Base-by-base conservation (phyloP, 2,113 vertebrate species). In the Centropristis striata region DNA sequence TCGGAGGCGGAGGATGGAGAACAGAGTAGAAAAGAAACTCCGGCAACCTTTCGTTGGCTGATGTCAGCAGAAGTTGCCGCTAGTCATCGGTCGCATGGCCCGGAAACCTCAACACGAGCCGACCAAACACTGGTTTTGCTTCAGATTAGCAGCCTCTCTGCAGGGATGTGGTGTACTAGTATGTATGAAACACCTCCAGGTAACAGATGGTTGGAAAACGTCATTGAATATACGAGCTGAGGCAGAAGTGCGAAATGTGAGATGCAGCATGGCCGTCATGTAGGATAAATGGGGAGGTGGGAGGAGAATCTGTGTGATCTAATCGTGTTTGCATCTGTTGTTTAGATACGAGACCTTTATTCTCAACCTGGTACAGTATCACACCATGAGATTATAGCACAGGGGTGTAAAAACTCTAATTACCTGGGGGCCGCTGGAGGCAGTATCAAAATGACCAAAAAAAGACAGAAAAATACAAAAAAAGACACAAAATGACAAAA, bases 161-260 rank as follows among this genome's bases (percentile, higher is more conserved):
- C 47, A 27, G 28, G 20, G 61, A 80, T 70, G 2, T 18, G 7
- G 2, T 13, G 15, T 6, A 2, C n/a, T 32, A 63, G 4, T 46
- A 53, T 41, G 64, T 59, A 61, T 49, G n/a, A 66, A 75, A 69
- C 73, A 73, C 75, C 49, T 71, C 49, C 75, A 85, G 65, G 73
- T 81, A 74, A 70, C 88, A 90, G 86, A 90, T 90, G 78, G 87
- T 51, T 58, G 65, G 14, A 63, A 68, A 71, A 65, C 37, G 16
- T 75, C 70, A 80, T 58, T 36, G 53, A 69, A 65, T 41, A 25
- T 47, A 27, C 28, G 15, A 75, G 47, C 37, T 78, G 68, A 37
- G 65, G 83, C 55, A 61, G 28, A 68, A 15, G 86, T 44, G 83
- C 79, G 81, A 81, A 81, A 77, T 44, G 53, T 25, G 13, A 75